phyloP scores from a whole-genome alignment of 2,888 invertebrate species.

The Quadriops clusia region DNA sequence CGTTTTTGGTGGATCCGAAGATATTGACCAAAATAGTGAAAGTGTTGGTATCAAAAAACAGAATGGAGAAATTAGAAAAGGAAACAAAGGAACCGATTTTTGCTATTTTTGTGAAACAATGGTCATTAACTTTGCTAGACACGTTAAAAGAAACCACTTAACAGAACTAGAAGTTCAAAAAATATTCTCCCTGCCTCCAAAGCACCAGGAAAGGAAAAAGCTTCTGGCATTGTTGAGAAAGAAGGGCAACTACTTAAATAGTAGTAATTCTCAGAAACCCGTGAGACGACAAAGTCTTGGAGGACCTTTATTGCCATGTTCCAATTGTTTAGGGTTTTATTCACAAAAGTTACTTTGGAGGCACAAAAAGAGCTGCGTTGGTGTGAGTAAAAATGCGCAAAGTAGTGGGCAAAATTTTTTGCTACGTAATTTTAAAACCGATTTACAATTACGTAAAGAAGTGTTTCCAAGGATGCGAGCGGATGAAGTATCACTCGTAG shows the following conservation, averaged over 20 bases:
- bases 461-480: slow-evolving; percentile 16
- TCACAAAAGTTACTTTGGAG: slow-evolving; percentile 16
- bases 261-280: slow-evolving; percentile 10
- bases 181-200: slow-evolving; percentile 6
- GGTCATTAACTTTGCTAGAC: slow-evolving; percentile 10
- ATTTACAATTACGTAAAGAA: slow-evolving; percentile 11
- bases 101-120: slow-evolving; percentile 10
- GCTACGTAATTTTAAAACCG: slow-evolving; percentile 11
- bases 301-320: slow-evolving; percentile 13
- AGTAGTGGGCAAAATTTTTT: slow-evolving; percentile 9
- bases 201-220: slow-evolving; percentile 5
- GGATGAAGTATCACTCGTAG: slow-evolving; percentile 13
- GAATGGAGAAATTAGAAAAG: slow-evolving; percentile 7
- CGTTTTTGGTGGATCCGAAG: too few relatives aligned
- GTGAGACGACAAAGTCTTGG: slow-evolving; percentile 8
- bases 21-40: too few relatives aligned
- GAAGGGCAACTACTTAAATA: slow-evolving; percentile 16
- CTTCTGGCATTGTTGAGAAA: slow-evolving; percentile 12
- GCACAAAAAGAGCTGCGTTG: slow-evolving; percentile 17
- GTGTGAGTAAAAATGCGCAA: background rate
- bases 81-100: slow-evolving; percentile 6
- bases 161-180: slow-evolving; percentile 9
- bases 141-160: slow-evolving; percentile 6
- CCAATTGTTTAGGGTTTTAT: slow-evolving; percentile 19
- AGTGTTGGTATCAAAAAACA: too few relatives aligned